Evolutionary conservation across 2,113 vertebrate species (phyloP).

Genomic region (Oenanthe melanoleuca): DNA sequence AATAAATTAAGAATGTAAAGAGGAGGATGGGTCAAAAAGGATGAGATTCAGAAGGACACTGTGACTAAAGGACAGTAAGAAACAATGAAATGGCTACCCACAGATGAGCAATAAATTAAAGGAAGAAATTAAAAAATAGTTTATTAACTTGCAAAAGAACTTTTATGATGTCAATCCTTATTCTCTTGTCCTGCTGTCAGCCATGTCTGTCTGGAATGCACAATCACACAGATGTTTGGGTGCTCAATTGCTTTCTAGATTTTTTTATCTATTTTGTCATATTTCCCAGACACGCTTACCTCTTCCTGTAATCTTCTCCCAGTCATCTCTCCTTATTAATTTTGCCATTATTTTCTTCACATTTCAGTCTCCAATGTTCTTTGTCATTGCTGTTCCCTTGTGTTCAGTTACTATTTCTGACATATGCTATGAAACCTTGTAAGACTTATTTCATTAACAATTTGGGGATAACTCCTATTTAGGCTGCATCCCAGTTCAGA

Average conservation of each 20-base stretch:
- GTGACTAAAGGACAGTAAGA: not conserved
- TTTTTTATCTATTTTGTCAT: not conserved
- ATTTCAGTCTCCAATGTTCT: not conserved
- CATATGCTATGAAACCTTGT: not conserved
- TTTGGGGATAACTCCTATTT: not conserved
- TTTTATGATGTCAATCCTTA: not conserved
- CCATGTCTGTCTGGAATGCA: not conserved
- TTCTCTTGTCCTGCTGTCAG: not conserved
- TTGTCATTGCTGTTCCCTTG: not conserved
- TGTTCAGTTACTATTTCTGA: not conserved
- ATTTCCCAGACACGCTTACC: not conserved
- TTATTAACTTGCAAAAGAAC: not conserved
- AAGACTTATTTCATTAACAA: rapidly evolving
- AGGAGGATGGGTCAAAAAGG: not conserved
- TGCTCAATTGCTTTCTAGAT: not conserved
- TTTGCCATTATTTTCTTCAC: not conserved
- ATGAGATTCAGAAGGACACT: not conserved
- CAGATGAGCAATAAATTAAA: not conserved
- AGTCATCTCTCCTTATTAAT: not conserved
- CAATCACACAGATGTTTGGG: not conserved
- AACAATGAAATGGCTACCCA: not conserved
- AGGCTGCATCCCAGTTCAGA: not conserved
- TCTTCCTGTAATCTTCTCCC: not conserved
- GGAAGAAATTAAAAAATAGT: not conserved
- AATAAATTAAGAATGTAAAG: not conserved